phyloP scores from a whole-genome alignment of 1,140 invertebrate species.

The Cydia splendana region DNA sequence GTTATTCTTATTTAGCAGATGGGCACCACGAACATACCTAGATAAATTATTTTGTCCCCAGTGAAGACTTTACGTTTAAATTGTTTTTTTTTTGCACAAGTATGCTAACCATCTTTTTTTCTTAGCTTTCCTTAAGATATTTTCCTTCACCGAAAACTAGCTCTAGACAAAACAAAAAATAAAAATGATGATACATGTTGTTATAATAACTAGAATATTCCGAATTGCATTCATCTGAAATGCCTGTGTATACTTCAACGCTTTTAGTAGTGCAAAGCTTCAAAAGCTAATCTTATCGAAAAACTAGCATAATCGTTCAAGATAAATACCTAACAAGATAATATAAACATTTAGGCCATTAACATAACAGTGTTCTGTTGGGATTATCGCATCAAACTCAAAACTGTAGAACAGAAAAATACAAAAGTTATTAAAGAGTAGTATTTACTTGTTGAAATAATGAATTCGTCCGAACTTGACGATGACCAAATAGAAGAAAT shows the following conservation, averaged over 20 bases:
- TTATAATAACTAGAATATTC: not conserved
- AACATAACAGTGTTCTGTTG: not conserved
- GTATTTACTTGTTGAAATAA: not conserved
- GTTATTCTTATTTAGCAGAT: too few species aligned
- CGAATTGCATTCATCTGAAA: not conserved
- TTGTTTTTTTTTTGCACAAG: too few species aligned
- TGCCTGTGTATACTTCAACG: not conserved
- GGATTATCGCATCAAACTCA: not conserved
- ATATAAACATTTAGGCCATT: not conserved
- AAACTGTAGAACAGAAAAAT: not conserved
- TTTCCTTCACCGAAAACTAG: too few species aligned
- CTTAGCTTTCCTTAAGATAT: too few species aligned
- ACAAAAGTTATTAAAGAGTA: not conserved
- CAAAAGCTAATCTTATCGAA: constrained; percentile 2
- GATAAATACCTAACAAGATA: not conserved
- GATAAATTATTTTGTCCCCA: too few species aligned
- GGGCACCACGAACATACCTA: too few species aligned
- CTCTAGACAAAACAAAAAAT: too few species aligned
- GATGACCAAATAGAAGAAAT: not conserved
- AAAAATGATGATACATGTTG: not conserved
- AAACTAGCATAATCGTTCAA: not conserved
- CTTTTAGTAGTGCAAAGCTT: not conserved
- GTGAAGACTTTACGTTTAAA: too few species aligned
- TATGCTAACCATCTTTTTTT: too few species aligned
- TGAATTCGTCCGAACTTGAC: not conserved